Evolutionary conservation across 1,140 invertebrate species (phyloP).

Genomic region (Phenacoccus solenopsis): DNA sequence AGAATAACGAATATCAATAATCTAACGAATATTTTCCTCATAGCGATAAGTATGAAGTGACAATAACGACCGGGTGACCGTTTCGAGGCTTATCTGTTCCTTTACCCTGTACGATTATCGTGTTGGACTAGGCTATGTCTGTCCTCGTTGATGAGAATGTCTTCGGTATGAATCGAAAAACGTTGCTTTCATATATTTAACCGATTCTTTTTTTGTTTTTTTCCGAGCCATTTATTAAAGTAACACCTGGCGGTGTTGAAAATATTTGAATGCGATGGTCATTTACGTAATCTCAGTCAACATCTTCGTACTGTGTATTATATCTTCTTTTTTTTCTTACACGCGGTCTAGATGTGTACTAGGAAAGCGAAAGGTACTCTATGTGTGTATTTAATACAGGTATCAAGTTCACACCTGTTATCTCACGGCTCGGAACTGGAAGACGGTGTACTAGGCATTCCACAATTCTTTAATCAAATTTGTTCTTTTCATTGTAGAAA

Average conservation of each 20-base stretch:
- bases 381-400: background rate
- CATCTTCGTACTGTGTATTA: constrained; percentile 4
- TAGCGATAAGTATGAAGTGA: no score
- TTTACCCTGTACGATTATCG: no score
- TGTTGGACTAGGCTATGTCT: no score
- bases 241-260: constrained; percentile 12
- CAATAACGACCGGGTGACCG: no score
- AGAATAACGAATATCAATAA: no score
- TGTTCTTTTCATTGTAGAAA: background rate
- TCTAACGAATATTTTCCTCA: no score
- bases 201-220: constrained; percentile 12
- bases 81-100: no score
- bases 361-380: background rate
- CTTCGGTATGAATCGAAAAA: background rate
- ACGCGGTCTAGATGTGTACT: constrained; percentile 4
- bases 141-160: no score
- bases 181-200: background rate
- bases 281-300: constrained; percentile 10
- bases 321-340: background rate
- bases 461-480: constrained; percentile 12
- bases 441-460: no score
- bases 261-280: constrained; percentile 12
- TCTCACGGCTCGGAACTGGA: no score
- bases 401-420: constrained; percentile 16
- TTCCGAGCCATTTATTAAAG: background rate